Evolutionary conservation across 2,888 invertebrate genomes (phyloP).

Genomic region (Beris morrisii): DNA sequence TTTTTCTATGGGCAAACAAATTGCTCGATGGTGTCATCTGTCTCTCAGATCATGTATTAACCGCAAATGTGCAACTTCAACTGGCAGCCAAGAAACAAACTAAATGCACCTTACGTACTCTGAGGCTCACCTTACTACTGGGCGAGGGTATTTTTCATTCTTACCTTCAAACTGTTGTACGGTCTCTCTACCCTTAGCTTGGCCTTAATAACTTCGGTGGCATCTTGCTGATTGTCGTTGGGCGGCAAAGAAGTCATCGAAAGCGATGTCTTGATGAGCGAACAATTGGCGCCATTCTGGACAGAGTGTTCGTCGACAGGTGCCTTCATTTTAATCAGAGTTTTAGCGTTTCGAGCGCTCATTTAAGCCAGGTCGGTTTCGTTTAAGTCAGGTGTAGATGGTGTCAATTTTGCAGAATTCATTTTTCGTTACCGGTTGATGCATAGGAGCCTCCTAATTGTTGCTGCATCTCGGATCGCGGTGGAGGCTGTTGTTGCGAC

Average conservation of each 20-base stretch:
- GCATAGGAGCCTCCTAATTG: too few species aligned
- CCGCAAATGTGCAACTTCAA: conserved; percentile 11
- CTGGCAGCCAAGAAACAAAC: too few species aligned
- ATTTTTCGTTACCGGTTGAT: too few species aligned
- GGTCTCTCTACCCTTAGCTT: conserved; percentile 67
- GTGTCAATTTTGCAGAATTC: too few species aligned
- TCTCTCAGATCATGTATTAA: conserved; percentile 13
- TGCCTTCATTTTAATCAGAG: conserved; percentile 9
- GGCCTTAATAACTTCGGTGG: conserved; percentile 58
- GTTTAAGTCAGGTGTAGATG: too few species aligned
- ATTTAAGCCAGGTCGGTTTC: too few species aligned
- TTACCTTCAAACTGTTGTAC: conserved; percentile 76
- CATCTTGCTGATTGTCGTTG: conserved; percentile 59
- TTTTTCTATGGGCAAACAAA: not conserved
- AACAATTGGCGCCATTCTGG: conserved; percentile 25
- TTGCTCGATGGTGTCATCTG: not conserved
- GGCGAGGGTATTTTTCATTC: not conserved
- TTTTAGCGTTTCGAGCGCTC: not conserved
- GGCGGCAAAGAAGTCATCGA: conserved; percentile 77
- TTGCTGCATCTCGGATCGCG: too few species aligned
- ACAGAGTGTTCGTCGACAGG: conserved; percentile 8
- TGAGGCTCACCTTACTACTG: not conserved
- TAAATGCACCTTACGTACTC: too few species aligned
- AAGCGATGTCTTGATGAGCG: conserved; percentile 52
- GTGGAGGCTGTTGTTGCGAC: too few species aligned